Conservation (phyloP, 2,113 vertebrate species). For the Parotia lawesii region DNA sequence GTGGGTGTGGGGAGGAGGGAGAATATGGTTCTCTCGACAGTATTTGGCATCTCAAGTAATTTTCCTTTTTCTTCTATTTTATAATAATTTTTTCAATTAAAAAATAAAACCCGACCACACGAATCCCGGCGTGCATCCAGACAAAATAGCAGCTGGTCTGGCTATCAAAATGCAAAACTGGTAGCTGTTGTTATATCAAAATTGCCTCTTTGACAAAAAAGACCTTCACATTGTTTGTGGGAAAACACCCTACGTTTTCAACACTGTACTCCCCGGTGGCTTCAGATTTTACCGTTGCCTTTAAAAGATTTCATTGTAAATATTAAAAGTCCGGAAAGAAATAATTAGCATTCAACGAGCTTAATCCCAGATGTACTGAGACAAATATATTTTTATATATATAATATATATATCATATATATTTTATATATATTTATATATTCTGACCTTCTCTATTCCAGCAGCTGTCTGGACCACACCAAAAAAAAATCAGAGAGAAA, state of each 20-base stretch:
- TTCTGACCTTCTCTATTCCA: constrained; percentile 54
- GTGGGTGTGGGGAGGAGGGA: neutral
- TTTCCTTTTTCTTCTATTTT: constrained; percentile 28
- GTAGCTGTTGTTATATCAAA: constrained; percentile 55
- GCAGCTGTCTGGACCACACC: constrained; percentile 50
- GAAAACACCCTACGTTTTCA: constrained; percentile 49
- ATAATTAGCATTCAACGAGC: constrained; percentile 37
- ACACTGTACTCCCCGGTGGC: constrained; percentile 48
- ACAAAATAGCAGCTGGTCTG: constrained; percentile 36
- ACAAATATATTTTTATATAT: constrained; percentile 53
- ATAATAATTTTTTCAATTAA: neutral
- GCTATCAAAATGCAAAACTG: constrained; percentile 59
- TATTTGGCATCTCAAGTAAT: constrained; percentile 53
- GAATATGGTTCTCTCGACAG: constrained; percentile 25
- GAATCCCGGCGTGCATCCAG: constrained; percentile 5
- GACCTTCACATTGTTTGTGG: constrained; percentile 46
- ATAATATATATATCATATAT: constrained; percentile 48
- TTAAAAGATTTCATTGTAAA: constrained; percentile 57
- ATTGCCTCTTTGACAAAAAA: constrained; percentile 47
- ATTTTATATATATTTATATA: constrained; percentile 44
- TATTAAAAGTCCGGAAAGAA: constrained; percentile 58
- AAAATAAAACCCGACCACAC: constrained; percentile 27
- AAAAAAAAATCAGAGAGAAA: neutral
- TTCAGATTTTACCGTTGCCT: constrained; percentile 30
- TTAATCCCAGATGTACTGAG: constrained; percentile 38